Percentiles rank a stretch among this genome's conserved stretches.
These are phyloP conservation scores for Aplodontia rufa DNA, from an alignment of 2,113 vertebrate genomes.

Conservation along the genomic window DNA sequence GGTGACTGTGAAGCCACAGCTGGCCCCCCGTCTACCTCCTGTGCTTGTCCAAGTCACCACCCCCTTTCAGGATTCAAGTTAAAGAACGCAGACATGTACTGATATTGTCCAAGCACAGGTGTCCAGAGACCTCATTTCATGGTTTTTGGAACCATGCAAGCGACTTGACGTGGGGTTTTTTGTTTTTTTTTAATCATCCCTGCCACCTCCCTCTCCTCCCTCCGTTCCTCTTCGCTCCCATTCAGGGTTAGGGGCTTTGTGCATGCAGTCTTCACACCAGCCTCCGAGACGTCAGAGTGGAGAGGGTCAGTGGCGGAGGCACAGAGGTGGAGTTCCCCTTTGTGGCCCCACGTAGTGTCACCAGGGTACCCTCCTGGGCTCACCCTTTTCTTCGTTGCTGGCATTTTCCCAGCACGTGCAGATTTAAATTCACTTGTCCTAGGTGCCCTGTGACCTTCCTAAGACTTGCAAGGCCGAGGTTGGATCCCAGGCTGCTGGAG, in stretches of 20 bases:
- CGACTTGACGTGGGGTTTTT: accelerated
- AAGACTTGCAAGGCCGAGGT: background rate
- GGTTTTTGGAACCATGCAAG: background rate
- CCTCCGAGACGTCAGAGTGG: background rate
- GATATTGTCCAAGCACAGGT: accelerated
- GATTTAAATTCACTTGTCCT: accelerated
- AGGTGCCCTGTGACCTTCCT: background rate
- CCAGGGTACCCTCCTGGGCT: background rate
- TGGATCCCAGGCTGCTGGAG: too few species aligned
- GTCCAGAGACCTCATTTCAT: background rate
- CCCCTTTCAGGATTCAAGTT: background rate
- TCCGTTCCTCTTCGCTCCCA: background rate
- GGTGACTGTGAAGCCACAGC: background rate
- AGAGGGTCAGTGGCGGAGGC: too few species aligned
- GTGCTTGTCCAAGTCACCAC: background rate
- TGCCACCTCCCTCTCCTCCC: accelerated
- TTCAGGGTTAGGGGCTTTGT: background rate
- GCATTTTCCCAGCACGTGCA: accelerated
- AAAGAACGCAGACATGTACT: background rate
- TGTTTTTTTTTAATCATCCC: too few species aligned
- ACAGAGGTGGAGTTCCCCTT: background rate
- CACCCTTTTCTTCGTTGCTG: background rate
- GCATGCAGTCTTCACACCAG: accelerated
- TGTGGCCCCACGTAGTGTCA: too few species aligned
- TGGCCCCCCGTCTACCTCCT: background rate